These are phyloP conservation scores for Ataeniobius toweri DNA, from an alignment of 2,797 vertebrate species.

Conservation along the genomic window DNA sequence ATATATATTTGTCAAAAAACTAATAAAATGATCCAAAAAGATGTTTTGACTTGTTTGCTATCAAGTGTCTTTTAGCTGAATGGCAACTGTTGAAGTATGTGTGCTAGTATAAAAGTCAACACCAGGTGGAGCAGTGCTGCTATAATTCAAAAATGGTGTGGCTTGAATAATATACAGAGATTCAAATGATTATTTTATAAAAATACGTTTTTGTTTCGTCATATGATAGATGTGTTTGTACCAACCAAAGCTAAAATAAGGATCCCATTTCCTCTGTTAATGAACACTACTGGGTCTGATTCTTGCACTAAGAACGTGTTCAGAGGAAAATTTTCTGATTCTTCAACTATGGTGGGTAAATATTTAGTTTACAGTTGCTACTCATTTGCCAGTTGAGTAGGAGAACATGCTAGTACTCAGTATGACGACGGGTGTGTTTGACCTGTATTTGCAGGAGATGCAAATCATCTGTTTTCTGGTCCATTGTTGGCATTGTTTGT, in stretches of 20 bases:
- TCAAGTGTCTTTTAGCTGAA: neutral
- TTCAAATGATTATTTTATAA: neutral
- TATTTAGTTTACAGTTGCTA: slow-evolving; percentile 28
- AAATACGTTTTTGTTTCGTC: neutral
- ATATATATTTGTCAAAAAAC: slow-evolving; percentile 89
- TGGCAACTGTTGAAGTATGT: neutral
- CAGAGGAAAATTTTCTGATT: neutral
- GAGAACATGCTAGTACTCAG: neutral
- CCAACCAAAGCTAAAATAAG: neutral
- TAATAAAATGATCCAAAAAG: slow-evolving; percentile 81
- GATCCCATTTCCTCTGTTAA: neutral
- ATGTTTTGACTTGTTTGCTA: slow-evolving; percentile 15
- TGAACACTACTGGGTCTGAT: neutral
- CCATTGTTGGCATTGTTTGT: slow-evolving; percentile 44
- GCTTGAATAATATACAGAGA: neutral
- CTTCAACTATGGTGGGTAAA: slow-evolving; percentile 12
- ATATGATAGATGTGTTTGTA: neutral
- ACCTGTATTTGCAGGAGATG: slow-evolving; percentile 26
- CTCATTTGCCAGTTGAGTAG: slow-evolving; percentile 3
- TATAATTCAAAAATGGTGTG: neutral
- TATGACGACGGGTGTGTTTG: slow-evolving; percentile 4
- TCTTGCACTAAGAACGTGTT: neutral
- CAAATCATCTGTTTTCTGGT: slow-evolving; percentile 37
- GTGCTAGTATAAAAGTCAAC: slow-evolving; percentile 18
- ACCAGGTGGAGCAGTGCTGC: slow-evolving; percentile 70